phyloP scores from a whole-genome alignment of 2,797 vertebrate species.

The Myotis vivesi region DNA sequence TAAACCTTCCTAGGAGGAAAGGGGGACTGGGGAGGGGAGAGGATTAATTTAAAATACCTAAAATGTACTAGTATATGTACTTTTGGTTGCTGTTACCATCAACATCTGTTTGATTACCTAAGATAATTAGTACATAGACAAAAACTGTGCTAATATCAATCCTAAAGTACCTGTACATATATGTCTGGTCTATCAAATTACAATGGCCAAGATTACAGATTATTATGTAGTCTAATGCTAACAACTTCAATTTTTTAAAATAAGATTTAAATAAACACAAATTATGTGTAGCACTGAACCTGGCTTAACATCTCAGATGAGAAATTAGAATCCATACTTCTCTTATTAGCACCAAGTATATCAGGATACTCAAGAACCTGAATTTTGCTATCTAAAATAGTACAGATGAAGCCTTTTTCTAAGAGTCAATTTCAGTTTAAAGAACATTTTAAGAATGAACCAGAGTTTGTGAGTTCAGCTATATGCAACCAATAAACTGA shows the following conservation, averaged over 20 bases:
- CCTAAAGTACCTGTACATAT: slow-evolving; percentile 11
- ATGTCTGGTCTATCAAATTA: slow-evolving; percentile 17
- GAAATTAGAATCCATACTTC: background rate
- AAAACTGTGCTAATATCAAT: background rate
- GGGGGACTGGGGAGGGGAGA: background rate
- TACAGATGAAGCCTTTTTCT: background rate
- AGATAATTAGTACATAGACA: slow-evolving; percentile 28
- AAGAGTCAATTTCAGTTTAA: slow-evolving; percentile 36
- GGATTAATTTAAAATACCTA: slow-evolving; percentile 44
- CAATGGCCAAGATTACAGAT: slow-evolving; percentile 7
- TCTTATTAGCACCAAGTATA: background rate
- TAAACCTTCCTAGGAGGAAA: slow-evolving; percentile 21
- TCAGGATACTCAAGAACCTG: background rate
- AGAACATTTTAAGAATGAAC: slow-evolving; percentile 38
- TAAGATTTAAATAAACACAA: slow-evolving; percentile 41
- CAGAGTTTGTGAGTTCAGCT: slow-evolving; percentile 11
- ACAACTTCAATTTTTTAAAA: slow-evolving; percentile 37
- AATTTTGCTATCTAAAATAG: background rate
- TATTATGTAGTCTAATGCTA: background rate
- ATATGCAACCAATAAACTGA: background rate
- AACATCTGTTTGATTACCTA: slow-evolving; percentile 42
- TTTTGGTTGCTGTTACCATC: slow-evolving; percentile 51
- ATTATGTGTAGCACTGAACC: background rate
- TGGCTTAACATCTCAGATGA: background rate
- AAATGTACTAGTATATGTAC: background rate